Base-by-base conservation (phyloP, 2,888 invertebrate species). In the Ferrisia virgata region DNA sequence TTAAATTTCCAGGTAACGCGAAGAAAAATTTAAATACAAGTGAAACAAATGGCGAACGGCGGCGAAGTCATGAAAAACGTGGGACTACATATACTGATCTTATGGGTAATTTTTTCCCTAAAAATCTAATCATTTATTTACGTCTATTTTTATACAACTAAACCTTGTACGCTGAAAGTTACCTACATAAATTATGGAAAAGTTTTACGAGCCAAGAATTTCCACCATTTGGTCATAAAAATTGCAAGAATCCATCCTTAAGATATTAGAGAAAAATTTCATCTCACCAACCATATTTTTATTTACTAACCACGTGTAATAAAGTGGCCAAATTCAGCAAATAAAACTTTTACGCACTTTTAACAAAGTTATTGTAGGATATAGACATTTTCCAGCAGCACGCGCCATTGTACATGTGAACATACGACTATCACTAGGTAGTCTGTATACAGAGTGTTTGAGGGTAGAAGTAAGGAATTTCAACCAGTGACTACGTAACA, bases 231-330 rank as follows among this genome's bases (percentile, higher is more conserved):
- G 33, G 72, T n/a, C 72, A 76, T 76, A 76, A 76, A 76, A 76
- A 76, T 76, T 36, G 72, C 72, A 36, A 76, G 22, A 76, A 76
- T 36, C 36, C 33, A 76, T 36, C 72, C 72, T 64, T 28, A 64
- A 64, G 64, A 64, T 64, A 64, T 64, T 64, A 64, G 64, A 64
- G 64, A 64, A 64, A 64, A 64, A 64, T 64, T 64, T 76, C 33
- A 76, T 28, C 72, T 36, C 36, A n/a, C 28, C 31, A 36, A 18
- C 15, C 72, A 31, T 76, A 76, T 76, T 76, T 76, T 76, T 76
- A 76, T 76, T 76, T 76, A 76, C 72, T 36, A 76, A 76, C 72
- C 72, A 36, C 72, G 36, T 76, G 72, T 76, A 36, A 76, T 76
- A 76, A 76, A 76, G 72, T 36, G 18, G 36, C 72, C 72, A 2